Conservation (phyloP, 2,888 invertebrate species). For the Agonopterix alstromeriana region DNA sequence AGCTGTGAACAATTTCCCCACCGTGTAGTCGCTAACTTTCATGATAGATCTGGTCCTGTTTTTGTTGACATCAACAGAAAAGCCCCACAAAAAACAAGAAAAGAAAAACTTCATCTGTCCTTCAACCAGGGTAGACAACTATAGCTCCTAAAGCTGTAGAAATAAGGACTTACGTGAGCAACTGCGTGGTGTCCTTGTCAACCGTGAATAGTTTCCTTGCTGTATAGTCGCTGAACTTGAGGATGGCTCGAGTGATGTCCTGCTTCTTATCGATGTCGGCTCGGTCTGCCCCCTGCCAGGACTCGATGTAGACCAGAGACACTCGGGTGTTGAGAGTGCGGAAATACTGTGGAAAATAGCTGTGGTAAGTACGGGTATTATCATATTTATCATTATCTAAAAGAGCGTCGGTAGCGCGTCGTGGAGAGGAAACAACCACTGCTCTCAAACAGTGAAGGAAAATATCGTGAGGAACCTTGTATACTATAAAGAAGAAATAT, state of each 20-base stretch:
- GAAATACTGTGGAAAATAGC: constrained; percentile 83
- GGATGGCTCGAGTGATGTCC: constrained; percentile 92
- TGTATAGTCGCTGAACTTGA: constrained; percentile 94
- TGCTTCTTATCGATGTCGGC: constrained; percentile 87
- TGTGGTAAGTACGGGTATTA: no score
- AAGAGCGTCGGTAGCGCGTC: no score
- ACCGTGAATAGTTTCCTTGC: constrained; percentile 90
- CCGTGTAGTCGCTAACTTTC: no score
- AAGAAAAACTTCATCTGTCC: not conserved
- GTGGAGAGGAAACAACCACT: no score
- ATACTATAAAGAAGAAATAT: no score
- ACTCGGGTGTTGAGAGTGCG: constrained; percentile 95
- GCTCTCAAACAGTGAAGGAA: not conserved
- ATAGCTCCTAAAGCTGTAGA: constrained; percentile 17
- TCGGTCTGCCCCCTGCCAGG: constrained; percentile 96
- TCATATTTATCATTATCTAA: no score
- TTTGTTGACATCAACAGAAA: constrained; percentile 5
- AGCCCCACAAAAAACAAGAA: no score
- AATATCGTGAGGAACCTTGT: no score
- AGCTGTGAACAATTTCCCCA: no score
- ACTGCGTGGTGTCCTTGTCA: constrained; percentile 93
- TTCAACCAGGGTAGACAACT: not conserved
- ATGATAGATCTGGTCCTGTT: no score
- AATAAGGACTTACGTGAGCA: constrained; percentile 85
- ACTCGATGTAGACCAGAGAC: constrained; percentile 97